Percentiles rank a stretch among this genome's conserved stretches.
phyloP scores from a whole-genome alignment of 2,888 invertebrate species.

The Erebia palarica region DNA sequence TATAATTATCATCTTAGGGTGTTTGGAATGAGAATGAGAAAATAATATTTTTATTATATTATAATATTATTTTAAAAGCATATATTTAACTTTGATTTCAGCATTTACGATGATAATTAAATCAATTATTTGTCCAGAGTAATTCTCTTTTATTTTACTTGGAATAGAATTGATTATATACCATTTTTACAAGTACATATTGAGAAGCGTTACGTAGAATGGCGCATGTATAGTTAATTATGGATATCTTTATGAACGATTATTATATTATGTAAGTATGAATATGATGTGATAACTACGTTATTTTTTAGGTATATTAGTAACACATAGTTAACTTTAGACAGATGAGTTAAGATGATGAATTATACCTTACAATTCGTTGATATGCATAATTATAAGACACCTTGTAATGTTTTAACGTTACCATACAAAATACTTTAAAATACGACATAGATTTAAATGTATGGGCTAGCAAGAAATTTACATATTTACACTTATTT shows the following conservation, averaged over 20 bases:
- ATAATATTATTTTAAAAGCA: not conserved
- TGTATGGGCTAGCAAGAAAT: constrained; percentile 46
- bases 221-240: constrained; percentile 15
- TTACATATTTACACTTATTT: constrained; percentile 73
- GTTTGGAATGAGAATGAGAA: not conserved
- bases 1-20: too few species aligned
- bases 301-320: constrained; percentile 21
- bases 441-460: constrained; percentile 43
- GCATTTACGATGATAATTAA: not conserved
- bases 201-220: constrained; percentile 9
- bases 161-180: not conserved
- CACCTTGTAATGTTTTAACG: constrained; percentile 75
- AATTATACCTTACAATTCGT: constrained; percentile 70
- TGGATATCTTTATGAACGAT: constrained; percentile 16
- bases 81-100: not conserved
- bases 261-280: constrained; percentile 14
- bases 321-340: constrained; percentile 33
- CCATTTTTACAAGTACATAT: not conserved
- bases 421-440: constrained; percentile 68
- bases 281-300: constrained; percentile 22
- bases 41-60: not conserved
- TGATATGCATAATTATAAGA: constrained; percentile 82
- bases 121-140: not conserved
- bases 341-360: constrained; percentile 38
- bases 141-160: not conserved